These are phyloP conservation scores for Leptinotarsa haldemani DNA, from an alignment of 2,888 invertebrate species.

Conservation along the genomic window DNA sequence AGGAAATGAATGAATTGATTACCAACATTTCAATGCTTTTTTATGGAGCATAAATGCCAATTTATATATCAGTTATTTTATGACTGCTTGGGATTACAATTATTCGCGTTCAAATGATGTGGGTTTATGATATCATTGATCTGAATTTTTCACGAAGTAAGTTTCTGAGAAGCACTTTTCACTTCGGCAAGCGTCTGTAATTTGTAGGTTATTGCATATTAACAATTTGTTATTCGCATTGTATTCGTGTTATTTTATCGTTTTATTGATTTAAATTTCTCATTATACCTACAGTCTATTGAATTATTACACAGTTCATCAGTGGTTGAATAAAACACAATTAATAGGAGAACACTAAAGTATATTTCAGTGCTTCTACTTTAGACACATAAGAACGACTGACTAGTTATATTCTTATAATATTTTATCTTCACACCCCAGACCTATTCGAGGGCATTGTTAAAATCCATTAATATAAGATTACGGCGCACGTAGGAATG, in stretches of 20 bases:
- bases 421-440: no score
- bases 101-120: neutral
- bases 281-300: no score
- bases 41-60: neutral
- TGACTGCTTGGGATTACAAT: neutral
- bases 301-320: no score
- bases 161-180: neutral
- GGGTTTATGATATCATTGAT: neutral
- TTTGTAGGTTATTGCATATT: neutral
- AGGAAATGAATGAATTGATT: neutral
- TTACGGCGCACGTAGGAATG: no score
- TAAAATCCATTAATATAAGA: no score
- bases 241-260: neutral
- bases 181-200: neutral
- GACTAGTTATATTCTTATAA: no score
- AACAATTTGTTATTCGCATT: neutral
- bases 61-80: neutral
- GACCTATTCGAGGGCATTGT: no score
- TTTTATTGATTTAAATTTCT: no score
- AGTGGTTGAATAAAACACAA: no score
- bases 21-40: neutral
- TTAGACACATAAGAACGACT: no score
- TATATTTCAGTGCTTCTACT: no score
- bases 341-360: no score
- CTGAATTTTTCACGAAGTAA: neutral